These are phyloP conservation scores for Motacilla alba DNA, from an alignment of 2,113 vertebrate genomes.

Conservation along the genomic window DNA sequence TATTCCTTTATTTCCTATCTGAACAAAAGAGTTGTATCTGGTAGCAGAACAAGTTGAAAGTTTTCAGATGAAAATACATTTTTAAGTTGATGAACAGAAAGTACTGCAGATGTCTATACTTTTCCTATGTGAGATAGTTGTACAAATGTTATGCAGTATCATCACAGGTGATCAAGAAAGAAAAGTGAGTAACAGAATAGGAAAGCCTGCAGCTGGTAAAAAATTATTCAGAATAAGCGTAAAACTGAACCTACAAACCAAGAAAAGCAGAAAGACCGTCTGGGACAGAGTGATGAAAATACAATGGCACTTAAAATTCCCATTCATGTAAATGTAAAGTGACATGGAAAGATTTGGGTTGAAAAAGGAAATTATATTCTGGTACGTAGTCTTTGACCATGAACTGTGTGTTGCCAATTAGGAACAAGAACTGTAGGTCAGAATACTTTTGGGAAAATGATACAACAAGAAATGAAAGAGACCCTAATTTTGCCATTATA, in stretches of 20 bases:
- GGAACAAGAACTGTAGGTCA: background rate
- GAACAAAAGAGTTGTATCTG: background rate
- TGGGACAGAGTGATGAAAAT: background rate
- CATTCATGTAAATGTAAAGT: background rate
- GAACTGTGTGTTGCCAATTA: background rate
- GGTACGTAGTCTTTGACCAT: background rate
- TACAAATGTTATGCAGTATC: background rate
- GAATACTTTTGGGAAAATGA: background rate
- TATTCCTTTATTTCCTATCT: background rate
- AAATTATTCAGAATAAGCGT: background rate
- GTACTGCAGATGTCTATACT: background rate
- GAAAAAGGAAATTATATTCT: background rate
- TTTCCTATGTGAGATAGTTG: background rate
- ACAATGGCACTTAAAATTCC: background rate
- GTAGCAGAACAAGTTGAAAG: background rate
- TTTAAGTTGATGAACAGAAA: background rate
- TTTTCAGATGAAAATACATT: background rate
- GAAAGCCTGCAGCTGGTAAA: background rate
- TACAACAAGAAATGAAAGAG: background rate
- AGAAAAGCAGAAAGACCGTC: background rate
- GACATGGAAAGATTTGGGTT: background rate
- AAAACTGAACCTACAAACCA: background rate
- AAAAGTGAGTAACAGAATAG: background rate
- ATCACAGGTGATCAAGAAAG: background rate
- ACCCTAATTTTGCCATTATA: background rate